Base-by-base conservation (phyloP, 2,113 vertebrate species). In the Nycticryphes semicollaris region DNA sequence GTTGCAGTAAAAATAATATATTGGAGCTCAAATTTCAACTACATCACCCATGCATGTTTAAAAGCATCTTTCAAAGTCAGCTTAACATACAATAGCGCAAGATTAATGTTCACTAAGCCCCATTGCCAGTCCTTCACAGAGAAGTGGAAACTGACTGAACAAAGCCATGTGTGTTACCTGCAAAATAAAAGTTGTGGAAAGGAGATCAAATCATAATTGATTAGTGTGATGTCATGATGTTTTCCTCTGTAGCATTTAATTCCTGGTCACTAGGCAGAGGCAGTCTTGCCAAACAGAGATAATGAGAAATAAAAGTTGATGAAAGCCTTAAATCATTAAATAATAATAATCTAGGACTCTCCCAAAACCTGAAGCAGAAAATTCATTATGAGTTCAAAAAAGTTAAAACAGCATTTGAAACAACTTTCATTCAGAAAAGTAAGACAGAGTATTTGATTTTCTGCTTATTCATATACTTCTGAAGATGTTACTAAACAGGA, bases 1-100 rank as follows among this genome's bases (percentile, higher is more conserved):
- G 95, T 97, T 98, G 94, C 96, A 97, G 93, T 98, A 98, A 98
- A 98, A 98, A 97, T 97, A 98, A 98, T 97, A 98, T 97, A 98
- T 97, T 96, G 95, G 97, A 97, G 93, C 78, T 92, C 94, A 97
- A 95, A 90, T 97, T 98, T 97, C 96, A 97, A 97, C 97, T 96
- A 96, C 96, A 97, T 97, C 94, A 98, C 92, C 96, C 96, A 97
- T 95, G 95, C 96, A 96, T 97, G 97, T 95, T 98, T 95, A 97
- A 98, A 97, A 97, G 79, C 97, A 97, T 97, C 96, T 93, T 97
- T 98, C 97, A 97, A 98, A 97, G 96, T 97, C 96, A 97, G 80
- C 95, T 95, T 92, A 94, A 94, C 87, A 96, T 89, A 94, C 79
- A 97, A 72, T 64, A 87, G 81, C 45, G 77, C 18, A 89, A 96